Conservation (phyloP, 2,888 invertebrate genomes). For the Campoplex capitator region DNA sequence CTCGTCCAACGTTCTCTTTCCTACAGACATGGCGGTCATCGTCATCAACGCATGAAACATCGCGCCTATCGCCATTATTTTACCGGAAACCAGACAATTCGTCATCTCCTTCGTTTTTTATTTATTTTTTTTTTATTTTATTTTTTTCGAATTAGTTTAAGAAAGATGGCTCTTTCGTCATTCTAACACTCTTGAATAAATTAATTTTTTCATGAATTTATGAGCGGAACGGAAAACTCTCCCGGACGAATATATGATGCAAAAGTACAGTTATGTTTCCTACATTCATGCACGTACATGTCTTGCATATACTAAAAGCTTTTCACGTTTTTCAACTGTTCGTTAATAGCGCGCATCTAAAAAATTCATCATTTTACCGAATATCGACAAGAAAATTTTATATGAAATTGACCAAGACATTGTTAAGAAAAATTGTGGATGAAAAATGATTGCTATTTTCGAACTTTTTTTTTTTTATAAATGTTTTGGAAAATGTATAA, state of each 20-base stretch:
- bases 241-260: background rate
- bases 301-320: background rate
- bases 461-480: background rate
- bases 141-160: background rate
- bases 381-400: background rate
- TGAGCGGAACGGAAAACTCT: background rate
- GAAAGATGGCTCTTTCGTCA: slow-evolving; percentile 10
- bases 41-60: slow-evolving; percentile 61
- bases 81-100: slow-evolving; percentile 35
- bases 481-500: background rate
- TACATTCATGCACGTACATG: background rate
- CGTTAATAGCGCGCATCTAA: background rate
- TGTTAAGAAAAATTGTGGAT: no score
- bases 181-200: background rate
- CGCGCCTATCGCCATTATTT: slow-evolving; percentile 42
- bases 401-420: no score
- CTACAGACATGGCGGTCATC: slow-evolving; percentile 46
- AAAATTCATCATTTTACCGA: background rate
- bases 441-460: no score
- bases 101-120: slow-evolving; percentile 19
- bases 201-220: background rate
- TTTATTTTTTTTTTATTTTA: background rate
- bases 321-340: background rate
- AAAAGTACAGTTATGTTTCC: background rate
- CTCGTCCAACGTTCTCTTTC: slow-evolving; percentile 39